Evolutionary conservation across 2,113 vertebrate species (phyloP).

Genomic region (Willisornis vidua): DNA sequence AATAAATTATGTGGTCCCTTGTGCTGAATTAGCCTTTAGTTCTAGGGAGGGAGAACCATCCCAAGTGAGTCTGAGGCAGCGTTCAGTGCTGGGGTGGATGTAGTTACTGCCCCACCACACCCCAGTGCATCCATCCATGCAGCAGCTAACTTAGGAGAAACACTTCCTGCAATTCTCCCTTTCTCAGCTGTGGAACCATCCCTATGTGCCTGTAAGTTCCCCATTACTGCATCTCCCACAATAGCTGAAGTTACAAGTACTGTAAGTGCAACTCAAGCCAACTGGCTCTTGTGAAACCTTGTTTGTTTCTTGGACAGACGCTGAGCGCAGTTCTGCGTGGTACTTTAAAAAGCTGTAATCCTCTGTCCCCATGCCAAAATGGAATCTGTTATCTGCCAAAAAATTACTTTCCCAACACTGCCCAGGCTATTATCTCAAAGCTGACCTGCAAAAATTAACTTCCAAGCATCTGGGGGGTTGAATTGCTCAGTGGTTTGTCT

Average conservation of each 20-base stretch:
- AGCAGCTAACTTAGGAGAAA: background rate
- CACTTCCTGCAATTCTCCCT: background rate
- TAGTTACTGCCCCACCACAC: background rate
- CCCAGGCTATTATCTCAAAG: conserved; percentile 63
- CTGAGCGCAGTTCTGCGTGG: background rate
- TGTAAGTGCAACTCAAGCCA: conserved; percentile 35
- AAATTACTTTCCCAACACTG: conserved; percentile 56
- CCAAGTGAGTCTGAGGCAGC: background rate
- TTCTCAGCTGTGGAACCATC: background rate
- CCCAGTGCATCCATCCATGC: background rate
- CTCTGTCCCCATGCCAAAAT: conserved; percentile 36
- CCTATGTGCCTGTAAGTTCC: background rate
- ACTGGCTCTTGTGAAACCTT: conserved; percentile 38
- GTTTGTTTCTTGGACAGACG: conserved; percentile 52
- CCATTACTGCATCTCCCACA: background rate
- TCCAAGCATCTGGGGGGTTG: conserved; percentile 44
- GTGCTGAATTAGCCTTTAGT: background rate
- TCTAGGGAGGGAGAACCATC: conserved; percentile 1
- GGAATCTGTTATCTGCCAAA: conserved; percentile 53
- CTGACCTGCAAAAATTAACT: conserved; percentile 49
- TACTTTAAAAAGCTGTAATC: conserved; percentile 42
- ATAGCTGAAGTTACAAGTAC: conserved; percentile 25
- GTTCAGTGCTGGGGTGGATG: background rate
- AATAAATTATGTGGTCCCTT: background rate
- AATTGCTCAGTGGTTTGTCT: background rate